A percentile compares a stretch with the other conserved stretches of the same genome.
Evolutionary conservation across 2,888 invertebrate species (phyloP).

Genomic region (Drosophila algonquin): DNA sequence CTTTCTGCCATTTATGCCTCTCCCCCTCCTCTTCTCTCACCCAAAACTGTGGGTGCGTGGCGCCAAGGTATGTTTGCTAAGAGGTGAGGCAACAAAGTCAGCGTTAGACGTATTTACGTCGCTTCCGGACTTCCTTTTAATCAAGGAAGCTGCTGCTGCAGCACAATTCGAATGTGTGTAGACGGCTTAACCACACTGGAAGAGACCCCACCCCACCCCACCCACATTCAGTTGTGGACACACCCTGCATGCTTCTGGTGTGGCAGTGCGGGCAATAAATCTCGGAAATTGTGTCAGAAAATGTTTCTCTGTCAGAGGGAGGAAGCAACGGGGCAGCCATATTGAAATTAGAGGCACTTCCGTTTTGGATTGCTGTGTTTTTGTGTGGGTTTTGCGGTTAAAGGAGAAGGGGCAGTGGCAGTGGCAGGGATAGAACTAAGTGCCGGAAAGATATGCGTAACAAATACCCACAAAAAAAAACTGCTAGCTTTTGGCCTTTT

Average conservation of each 20-base stretch:
- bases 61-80: background rate
- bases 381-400: slow-evolving; percentile 59
- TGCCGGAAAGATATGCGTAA: slow-evolving; percentile 75
- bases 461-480: slow-evolving; percentile 32
- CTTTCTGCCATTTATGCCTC: background rate
- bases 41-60: background rate
- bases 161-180: too few relatives aligned
- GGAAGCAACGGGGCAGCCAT: slow-evolving; percentile 57
- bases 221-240: background rate
- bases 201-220: background rate
- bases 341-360: slow-evolving; percentile 79
- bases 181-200: too few relatives aligned
- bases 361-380: slow-evolving; percentile 51
- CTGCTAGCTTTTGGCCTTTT: background rate
- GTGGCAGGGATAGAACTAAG: slow-evolving; percentile 58
- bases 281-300: slow-evolving; percentile 79
- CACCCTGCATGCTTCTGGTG: slow-evolving; percentile 13
- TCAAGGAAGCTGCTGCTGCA: too few relatives aligned
- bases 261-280: slow-evolving; percentile 65
- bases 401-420: slow-evolving; percentile 1
- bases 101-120: too few relatives aligned
- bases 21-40: background rate
- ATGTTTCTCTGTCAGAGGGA: slow-evolving; percentile 59
- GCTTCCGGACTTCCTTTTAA: too few relatives aligned
- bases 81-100: background rate